These are phyloP conservation scores for Trichogramma evanescens DNA, from an alignment of 2,888 invertebrate genomes.

Conservation along the genomic window DNA sequence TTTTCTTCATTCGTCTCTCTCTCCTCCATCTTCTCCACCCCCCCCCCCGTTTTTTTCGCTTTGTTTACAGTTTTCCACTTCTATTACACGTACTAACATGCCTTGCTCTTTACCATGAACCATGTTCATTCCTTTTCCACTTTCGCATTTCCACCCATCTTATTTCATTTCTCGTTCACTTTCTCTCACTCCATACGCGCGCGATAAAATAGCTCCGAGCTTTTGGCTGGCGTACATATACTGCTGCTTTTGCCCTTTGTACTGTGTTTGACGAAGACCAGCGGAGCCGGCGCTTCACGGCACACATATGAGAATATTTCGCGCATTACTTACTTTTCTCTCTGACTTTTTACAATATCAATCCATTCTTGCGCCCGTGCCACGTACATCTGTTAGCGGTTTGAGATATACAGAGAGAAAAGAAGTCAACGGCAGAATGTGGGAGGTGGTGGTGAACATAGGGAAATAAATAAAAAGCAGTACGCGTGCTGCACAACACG, in stretches of 20 bases:
- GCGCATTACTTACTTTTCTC: no score
- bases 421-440: no score
- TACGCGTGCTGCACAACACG: no score
- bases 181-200: not conserved
- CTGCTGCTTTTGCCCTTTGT: slow-evolving; percentile 9
- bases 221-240: not conserved
- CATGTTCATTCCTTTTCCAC: not conserved
- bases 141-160: not conserved
- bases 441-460: no score
- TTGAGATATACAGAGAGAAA: no score
- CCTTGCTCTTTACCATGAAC: not conserved
- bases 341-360: no score
- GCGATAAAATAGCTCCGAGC: slow-evolving; percentile 8
- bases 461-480: no score
- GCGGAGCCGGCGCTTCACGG: no score
- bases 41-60: not conserved
- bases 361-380: no score
- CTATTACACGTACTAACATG: not conserved
- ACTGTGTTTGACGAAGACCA: not conserved
- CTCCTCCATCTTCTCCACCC: not conserved
- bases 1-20: not conserved
- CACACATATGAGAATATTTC: no score
- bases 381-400: no score
- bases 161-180: slow-evolving; percentile 4
- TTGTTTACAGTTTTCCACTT: no score